These are phyloP conservation scores for Parnassius smintheus DNA, from an alignment of 2,888 invertebrate genomes.

Conservation along the genomic window DNA sequence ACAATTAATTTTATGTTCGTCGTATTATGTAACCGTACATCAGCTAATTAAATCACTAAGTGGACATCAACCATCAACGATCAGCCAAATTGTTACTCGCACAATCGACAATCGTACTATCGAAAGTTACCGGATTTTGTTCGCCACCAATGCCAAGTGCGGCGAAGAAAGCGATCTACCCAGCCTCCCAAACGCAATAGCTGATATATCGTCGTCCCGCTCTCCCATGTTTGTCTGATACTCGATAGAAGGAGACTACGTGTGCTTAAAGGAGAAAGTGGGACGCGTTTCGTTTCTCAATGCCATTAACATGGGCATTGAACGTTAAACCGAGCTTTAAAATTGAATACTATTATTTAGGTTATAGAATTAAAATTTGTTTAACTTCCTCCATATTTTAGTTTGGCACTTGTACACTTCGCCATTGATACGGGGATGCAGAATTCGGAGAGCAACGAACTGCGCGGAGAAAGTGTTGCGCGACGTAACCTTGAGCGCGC, in stretches of 20 bases:
- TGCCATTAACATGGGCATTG: conserved; percentile 78
- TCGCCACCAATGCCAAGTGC: conserved; percentile 77
- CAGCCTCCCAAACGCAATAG: conserved; percentile 59
- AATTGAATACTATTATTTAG: conserved; percentile 32
- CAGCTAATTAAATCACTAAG: conserved; percentile 16
- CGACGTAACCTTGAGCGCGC: conserved; percentile 77
- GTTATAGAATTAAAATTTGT: conserved; percentile 33
- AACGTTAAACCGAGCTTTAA: conserved; percentile 51
- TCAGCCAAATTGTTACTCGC: conserved; percentile 37
- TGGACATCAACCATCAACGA: conserved; percentile 30
- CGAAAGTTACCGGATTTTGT: conserved; percentile 80
- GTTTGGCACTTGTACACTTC: conserved; percentile 44
- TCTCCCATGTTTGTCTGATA: conserved; percentile 44
- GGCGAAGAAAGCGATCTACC: conserved; percentile 75
- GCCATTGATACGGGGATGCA: conserved; percentile 54
- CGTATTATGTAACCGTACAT: conserved; percentile 21
- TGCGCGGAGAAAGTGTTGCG: conserved; percentile 74
- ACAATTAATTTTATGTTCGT: too few species aligned
- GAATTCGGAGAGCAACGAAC: conserved; percentile 79
- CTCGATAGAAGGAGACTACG: conserved; percentile 64
- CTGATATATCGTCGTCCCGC: conserved; percentile 61
- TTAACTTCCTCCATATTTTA: conserved; percentile 33
- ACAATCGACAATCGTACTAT: conserved; percentile 61
- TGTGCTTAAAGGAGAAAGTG: conserved; percentile 80
- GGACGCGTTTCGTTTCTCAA: conserved; percentile 79